Percentiles rank a stretch among this genome's conserved stretches.
phyloP scores from a whole-genome alignment of 2,797 vertebrate genomes.

The Characodon lateralis region DNA sequence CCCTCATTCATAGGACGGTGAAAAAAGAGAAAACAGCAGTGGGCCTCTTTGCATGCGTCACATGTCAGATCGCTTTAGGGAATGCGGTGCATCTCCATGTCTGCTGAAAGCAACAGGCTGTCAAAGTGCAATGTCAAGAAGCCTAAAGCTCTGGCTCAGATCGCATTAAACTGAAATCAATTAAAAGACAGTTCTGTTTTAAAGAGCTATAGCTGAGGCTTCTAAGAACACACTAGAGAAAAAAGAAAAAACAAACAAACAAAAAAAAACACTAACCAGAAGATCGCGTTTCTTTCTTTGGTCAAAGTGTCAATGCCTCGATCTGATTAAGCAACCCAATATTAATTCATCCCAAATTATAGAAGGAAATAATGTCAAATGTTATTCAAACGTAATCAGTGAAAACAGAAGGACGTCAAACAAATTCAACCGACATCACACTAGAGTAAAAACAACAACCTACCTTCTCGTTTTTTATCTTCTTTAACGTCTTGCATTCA shows the following conservation, averaged over 20 bases:
- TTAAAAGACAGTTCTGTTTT: constrained; percentile 28
- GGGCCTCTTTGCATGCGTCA: constrained; percentile 58
- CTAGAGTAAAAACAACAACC: constrained; percentile 46
- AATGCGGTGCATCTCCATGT: constrained; percentile 32
- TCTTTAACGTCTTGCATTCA: constrained; percentile 94
- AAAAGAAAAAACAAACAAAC: background rate
- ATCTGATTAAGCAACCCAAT: background rate
- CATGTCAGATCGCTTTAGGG: constrained; percentile 55
- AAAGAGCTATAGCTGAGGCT: constrained; percentile 8
- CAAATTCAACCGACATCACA: constrained; percentile 1
- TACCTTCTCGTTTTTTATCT: constrained; percentile 98
- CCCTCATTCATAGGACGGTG: constrained; percentile 46
- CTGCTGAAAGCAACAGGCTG: constrained; percentile 36
- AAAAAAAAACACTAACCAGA: background rate
- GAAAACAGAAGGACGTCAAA: background rate
- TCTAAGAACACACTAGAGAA: background rate
- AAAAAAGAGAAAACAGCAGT: constrained; percentile 58
- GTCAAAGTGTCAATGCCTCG: background rate
- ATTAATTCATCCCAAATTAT: background rate
- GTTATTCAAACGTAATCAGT: background rate
- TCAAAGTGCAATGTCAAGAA: constrained; percentile 27
- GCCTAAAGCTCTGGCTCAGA: constrained; percentile 8
- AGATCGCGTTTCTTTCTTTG: background rate
- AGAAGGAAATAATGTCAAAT: background rate
- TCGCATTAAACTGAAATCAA: constrained; percentile 27